Base-by-base conservation (phyloP, 92 coral and sea anemone genomes). In the Plumapathes pennacea region DNA sequence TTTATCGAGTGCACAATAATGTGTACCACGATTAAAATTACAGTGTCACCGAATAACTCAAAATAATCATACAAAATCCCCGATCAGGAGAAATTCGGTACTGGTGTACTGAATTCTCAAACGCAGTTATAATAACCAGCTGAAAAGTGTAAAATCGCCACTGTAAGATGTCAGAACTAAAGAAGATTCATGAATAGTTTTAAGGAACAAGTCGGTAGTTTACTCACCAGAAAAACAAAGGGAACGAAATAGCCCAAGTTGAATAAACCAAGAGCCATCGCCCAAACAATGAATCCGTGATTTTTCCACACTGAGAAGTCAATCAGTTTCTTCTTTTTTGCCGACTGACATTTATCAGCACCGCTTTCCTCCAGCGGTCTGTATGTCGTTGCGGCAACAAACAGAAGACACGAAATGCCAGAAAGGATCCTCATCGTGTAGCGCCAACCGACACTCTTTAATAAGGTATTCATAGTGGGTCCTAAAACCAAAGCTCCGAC, bases 191-290 rank as follows among this genome's bases (percentile, higher is more conserved):
- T n/a, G n/a, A n/a, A n/a, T n/a, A n/a, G n/a, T n/a, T n/a, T n/a
- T n/a, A n/a, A n/a, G n/a, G n/a, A n/a, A n/a, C n/a, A n/a, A n/a
- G n/a, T n/a, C n/a, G n/a, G n/a, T n/a, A n/a, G n/a, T n/a, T n/a
- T n/a, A 45, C 85, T 78, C 50, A 78, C 85, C 85, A 70, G 48
- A 20, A 60, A 73, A 25, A 78, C 75, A n/a, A 23, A 68, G 38
- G 85, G 85, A 39, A 70, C 52, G 54, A 68, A 78, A 39, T 78
- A 78, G 0, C 85, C 85, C 53, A 78, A 46, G 34, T 78, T 78
- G 40, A 69, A 69, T 10, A 78, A 61, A 10, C 66, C 71, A 54
- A 78, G 72, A 25, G 85, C 53, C 46, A 78, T 25, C 19, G 85
- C 62, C 78, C 74, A 69, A 20, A 69, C 56, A 12, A 71, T 28